Evolutionary conservation across 1,140 invertebrate genomes (phyloP).

Genomic region (Bombus superbus): DNA sequence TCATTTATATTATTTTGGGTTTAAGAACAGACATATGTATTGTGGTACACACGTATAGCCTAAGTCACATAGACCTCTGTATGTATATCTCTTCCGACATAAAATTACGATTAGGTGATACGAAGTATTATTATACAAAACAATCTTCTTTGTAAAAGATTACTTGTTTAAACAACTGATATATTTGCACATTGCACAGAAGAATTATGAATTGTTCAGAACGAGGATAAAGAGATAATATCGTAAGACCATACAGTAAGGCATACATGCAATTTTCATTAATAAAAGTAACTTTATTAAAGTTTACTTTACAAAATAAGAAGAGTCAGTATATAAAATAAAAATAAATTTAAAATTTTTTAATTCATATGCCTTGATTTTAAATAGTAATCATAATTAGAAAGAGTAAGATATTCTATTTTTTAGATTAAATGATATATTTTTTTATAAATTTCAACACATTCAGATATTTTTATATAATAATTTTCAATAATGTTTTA

Average conservation of each 20-base stretch:
- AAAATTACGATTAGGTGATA: neutral
- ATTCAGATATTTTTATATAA: too few relatives aligned
- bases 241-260: neutral
- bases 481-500: too few relatives aligned
- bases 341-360: neutral
- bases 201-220: conserved; percentile 24
- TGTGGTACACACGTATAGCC: too few relatives aligned
- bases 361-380: too few relatives aligned
- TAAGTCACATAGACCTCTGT: too few relatives aligned
- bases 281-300: neutral
- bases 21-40: too few relatives aligned
- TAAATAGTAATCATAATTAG: too few relatives aligned
- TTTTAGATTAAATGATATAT: neutral
- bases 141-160: neutral
- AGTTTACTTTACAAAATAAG: neutral
- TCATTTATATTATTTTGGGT: too few relatives aligned
- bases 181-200: neutral
- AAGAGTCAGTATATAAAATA: neutral
- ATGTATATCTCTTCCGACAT: neutral
- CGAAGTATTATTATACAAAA: neutral
- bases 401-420: too few relatives aligned
- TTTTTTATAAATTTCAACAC: neutral
- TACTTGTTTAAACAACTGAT: neutral
- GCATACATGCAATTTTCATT: neutral
- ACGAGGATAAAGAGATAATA: neutral